Base-by-base conservation (phyloP, 2,113 vertebrate genomes). In the Sialia sialis region DNA sequence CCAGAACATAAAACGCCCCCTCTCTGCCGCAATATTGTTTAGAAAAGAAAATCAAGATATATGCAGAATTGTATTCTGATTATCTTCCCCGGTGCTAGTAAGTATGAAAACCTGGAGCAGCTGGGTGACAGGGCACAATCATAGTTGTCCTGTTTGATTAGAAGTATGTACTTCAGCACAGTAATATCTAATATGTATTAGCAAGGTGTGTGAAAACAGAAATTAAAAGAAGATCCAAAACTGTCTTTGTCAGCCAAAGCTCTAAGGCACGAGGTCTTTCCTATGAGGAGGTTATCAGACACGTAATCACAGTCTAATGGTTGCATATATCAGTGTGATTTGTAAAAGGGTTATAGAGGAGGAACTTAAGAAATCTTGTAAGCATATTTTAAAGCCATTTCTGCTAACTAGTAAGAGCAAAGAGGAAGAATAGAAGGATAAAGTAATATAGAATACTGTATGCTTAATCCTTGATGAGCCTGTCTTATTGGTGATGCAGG, bases 121-220 rank as follows among this genome's bases (percentile, higher is more conserved):
- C 30, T 4, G 6, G 14, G 29, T 55, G 36, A 18, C 59, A 27
- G 34, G 27, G 58, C 0, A 0, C 58, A 39, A 3, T 69, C 36
- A 13, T 69, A 0, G 59, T 64, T 90, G n/a, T 62, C 38, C 29
- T 44, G 4, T 60, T 79, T 68, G 51, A 32, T 85, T 68, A 52
- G 21, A 44, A 62, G 26, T 51, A 25, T 2, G 10, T 55, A 36
- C 68, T 60, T 90, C 34, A 70, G 52, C 21, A 7, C 76, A 58
- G 9, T 27, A 18, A 10, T 27, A 16, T 38, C 29, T 46, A 27
- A 54, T 54, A 15, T 6, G 8, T 7, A 2, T 76, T 76, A 70
- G 59, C 46, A 67, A 87, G 49, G 10, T 60, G 18, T 58, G 39
- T 0, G 1, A 82, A 85, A 94, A 49, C 48, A 94, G 66, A 76